Evolutionary conservation across 30 jellyfish, hydroid and myxozoan species (phyloP).

Genomic region (Cassiopea andromeda): DNA sequence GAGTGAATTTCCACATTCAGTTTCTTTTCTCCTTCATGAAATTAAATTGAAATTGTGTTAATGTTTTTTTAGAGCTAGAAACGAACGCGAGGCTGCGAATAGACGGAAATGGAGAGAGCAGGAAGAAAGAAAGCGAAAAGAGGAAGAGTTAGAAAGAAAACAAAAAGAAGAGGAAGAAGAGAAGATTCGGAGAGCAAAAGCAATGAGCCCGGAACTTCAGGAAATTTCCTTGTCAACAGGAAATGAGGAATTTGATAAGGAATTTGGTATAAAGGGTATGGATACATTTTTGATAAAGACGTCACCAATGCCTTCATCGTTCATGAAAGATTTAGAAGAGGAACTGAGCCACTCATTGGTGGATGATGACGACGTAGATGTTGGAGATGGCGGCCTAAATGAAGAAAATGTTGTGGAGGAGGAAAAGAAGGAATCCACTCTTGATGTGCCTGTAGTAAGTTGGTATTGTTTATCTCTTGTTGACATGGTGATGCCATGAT

Average conservation of each 20-base stretch:
- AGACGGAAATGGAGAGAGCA: constrained; percentile 39
- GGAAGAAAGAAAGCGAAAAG: constrained; percentile 19
- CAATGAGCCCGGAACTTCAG: constrained; percentile 51
- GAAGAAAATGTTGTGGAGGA: neutral
- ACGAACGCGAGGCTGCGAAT: constrained; percentile 49
- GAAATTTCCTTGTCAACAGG: constrained; percentile 51
- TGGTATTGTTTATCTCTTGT: neutral
- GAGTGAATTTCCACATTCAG: too few relatives aligned
- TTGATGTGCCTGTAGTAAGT: constrained; percentile 31
- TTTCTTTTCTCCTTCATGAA: too few relatives aligned
- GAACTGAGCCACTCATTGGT: constrained; percentile 18
- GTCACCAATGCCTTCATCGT: constrained; percentile 57
- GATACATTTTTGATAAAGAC: constrained; percentile 62
- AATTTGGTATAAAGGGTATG: constrained; percentile 40
- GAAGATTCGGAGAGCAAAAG: constrained; percentile 5
- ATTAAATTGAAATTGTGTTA: too few relatives aligned
- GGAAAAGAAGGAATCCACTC: neutral
- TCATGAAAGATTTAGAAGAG: constrained; percentile 50
- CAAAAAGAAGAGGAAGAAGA: constrained; percentile 50
- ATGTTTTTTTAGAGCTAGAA: constrained; percentile 10
- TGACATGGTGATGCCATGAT: neutral
- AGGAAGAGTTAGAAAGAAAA: constrained; percentile 34
- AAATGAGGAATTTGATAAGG: constrained; percentile 60
- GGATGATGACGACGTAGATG: constrained; percentile 26
- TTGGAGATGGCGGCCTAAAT: neutral